These are phyloP conservation scores for Piaya cayana DNA, from an alignment of 2,113 vertebrate genomes.

Conservation along the genomic window DNA sequence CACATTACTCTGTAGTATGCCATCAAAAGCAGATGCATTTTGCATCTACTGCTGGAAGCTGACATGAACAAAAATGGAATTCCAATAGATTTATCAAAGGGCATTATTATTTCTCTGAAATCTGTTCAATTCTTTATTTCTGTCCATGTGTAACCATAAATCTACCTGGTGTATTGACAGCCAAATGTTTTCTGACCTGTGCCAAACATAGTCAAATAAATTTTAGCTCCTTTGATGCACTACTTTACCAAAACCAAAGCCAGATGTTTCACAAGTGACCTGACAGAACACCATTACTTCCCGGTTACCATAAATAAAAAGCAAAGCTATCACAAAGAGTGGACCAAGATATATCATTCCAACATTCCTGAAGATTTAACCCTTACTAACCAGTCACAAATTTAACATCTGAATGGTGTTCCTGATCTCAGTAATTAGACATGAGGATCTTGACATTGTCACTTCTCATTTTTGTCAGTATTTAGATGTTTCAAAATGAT, in stretches of 20 bases:
- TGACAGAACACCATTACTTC: slow-evolving; percentile 54
- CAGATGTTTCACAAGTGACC: slow-evolving; percentile 76
- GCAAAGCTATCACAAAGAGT: slow-evolving; percentile 15
- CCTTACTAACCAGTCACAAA: slow-evolving; percentile 13
- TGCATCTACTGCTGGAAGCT: background rate
- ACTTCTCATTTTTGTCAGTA: background rate
- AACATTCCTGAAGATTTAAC: slow-evolving; percentile 70
- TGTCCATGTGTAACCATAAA: background rate
- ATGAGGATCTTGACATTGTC: background rate
- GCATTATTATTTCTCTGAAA: background rate
- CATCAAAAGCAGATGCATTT: background rate
- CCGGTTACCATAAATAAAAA: slow-evolving; percentile 60
- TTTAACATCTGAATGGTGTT: background rate
- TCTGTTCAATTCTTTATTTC: background rate
- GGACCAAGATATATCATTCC: slow-evolving; percentile 2
- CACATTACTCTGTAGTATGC: background rate
- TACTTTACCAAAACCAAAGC: slow-evolving; percentile 43
- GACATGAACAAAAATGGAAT: slow-evolving; percentile 5
- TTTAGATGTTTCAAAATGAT: background rate
- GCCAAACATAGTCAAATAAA: slow-evolving; percentile 46
- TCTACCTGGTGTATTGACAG: slow-evolving; percentile 13
- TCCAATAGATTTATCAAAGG: background rate
- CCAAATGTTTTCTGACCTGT: slow-evolving; percentile 15
- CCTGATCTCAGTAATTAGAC: background rate
- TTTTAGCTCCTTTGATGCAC: slow-evolving; percentile 49